These are phyloP conservation scores for Epirrhoe alternata DNA, from an alignment of 2,888 invertebrate species.

Conservation along the genomic window DNA sequence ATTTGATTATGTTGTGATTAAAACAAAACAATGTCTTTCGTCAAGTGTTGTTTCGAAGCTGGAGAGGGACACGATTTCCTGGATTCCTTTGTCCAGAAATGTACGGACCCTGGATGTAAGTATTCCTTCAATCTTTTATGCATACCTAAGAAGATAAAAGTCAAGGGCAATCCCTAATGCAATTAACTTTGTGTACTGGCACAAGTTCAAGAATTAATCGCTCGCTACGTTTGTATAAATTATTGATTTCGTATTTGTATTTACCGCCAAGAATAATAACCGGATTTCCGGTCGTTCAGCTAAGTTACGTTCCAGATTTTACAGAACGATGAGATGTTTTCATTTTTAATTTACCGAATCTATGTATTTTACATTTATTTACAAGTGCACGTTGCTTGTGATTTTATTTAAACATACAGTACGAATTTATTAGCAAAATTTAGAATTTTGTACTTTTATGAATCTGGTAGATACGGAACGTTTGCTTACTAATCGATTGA, in stretches of 20 bases:
- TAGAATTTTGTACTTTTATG: background rate
- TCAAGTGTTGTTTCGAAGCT: slow-evolving; percentile 92
- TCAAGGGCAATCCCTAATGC: slow-evolving; percentile 37
- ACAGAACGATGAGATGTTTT: background rate
- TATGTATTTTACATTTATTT: background rate
- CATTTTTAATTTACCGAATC: background rate
- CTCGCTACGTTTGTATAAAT: slow-evolving; percentile 31
- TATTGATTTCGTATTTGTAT: slow-evolving; percentile 55
- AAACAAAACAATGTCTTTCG: slow-evolving; percentile 84
- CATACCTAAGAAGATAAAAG: slow-evolving; percentile 3
- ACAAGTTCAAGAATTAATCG: slow-evolving; percentile 26
- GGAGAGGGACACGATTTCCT: slow-evolving; percentile 90
- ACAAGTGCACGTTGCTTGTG: no score
- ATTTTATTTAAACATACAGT: no score
- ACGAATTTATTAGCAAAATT: background rate
- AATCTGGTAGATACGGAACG: slow-evolving; percentile 47
- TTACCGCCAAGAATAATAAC: slow-evolving; percentile 53
- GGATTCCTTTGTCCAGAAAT: slow-evolving; percentile 91
- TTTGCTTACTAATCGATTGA: slow-evolving; percentile 55
- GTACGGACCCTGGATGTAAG: slow-evolving; percentile 93
- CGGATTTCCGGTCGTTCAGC: slow-evolving; percentile 34
- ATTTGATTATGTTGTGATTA: slow-evolving; percentile 8
- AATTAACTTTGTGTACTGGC: slow-evolving; percentile 40
- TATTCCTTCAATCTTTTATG: slow-evolving; percentile 55
- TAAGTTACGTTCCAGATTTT: slow-evolving; percentile 20